These are phyloP conservation scores for Mormyrus iriodes DNA, from an alignment of 2,113 vertebrate species.

Conservation along the genomic window DNA sequence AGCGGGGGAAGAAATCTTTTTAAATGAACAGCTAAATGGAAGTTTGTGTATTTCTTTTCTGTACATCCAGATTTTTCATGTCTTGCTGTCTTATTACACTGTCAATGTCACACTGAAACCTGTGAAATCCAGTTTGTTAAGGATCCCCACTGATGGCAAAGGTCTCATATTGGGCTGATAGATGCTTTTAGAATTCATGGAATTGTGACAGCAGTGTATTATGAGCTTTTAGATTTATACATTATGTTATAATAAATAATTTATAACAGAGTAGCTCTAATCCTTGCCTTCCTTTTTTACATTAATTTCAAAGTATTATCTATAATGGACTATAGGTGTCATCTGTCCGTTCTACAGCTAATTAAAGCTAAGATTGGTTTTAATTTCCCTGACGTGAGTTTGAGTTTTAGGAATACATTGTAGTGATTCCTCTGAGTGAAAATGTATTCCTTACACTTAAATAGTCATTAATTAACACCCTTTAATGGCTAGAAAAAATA, in stretches of 20 bases:
- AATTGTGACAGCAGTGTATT: neutral
- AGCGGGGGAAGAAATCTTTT: neutral
- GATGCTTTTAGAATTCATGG: neutral
- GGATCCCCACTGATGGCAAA: neutral
- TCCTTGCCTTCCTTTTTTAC: neutral
- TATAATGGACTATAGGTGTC: conserved; percentile 21
- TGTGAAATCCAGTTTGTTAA: neutral
- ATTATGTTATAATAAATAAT: neutral
- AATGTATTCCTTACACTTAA: neutral
- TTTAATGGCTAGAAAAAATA: neutral
- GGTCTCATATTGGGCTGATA: neutral
- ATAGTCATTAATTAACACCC: neutral
- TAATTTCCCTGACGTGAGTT: neutral
- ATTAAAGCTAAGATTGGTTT: conserved; percentile 14
- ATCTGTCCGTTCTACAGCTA: neutral
- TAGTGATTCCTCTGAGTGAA: neutral
- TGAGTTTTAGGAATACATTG: neutral
- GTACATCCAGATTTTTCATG: neutral
- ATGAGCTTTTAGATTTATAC: neutral
- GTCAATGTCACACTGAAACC: neutral
- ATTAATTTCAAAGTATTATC: conserved; percentile 20
- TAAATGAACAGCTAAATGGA: neutral
- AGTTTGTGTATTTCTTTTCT: neutral
- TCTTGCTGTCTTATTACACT: neutral
- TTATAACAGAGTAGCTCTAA: conserved; percentile 2